Evolutionary conservation across 2,888 invertebrate species (phyloP).

Genomic region (Halictus quadricinctus): DNA sequence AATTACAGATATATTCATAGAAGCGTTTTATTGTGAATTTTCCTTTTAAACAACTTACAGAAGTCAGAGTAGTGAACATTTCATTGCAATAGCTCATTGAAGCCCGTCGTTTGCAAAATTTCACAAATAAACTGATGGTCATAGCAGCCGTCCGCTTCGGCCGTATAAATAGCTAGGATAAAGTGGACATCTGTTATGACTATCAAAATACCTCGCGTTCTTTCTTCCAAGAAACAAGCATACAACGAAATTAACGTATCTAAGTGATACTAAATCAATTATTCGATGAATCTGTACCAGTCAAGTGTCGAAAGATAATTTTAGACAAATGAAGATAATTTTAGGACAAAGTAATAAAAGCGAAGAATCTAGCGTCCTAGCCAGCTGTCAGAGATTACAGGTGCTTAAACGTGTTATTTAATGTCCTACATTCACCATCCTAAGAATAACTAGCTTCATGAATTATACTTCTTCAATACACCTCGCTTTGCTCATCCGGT

Average conservation of each 20-base stretch:
- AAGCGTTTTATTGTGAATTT: not conserved
- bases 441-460: not conserved
- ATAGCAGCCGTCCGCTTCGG: not conserved
- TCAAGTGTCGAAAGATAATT: too few relatives aligned
- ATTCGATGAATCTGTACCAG: not conserved
- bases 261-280: not conserved
- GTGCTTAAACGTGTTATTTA: slow-evolving; percentile 1
- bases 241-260: not conserved
- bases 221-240: not conserved
- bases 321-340: too few relatives aligned
- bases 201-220: not conserved
- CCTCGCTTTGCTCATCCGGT: not conserved
- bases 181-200: not conserved
- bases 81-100: not conserved
- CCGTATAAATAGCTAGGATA: not conserved
- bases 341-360: not conserved
- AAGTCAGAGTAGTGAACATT: not conserved
- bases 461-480: not conserved
- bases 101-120: not conserved
- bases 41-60: not conserved
- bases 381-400: not conserved
- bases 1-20: not conserved
- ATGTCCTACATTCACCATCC: not conserved
- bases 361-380: not conserved
- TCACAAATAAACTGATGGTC: not conserved